A percentile compares a stretch with the other conserved stretches of the same genome.
These are phyloP conservation scores for Metacarcinus magister DNA, from an alignment of 2,888 invertebrate genomes.

Conservation along the genomic window DNA sequence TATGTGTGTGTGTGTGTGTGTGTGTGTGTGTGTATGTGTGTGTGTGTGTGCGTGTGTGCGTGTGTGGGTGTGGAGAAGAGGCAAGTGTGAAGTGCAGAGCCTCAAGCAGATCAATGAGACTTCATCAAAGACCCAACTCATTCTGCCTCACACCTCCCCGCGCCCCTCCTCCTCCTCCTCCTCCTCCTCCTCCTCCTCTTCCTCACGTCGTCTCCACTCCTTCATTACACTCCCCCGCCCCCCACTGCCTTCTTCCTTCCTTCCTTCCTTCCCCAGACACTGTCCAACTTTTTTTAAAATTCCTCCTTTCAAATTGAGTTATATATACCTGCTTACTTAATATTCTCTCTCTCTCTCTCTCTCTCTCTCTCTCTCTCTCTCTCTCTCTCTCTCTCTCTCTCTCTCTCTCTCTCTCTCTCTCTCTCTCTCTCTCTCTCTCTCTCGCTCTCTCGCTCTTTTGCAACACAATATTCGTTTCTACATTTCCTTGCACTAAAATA, in stretches of 20 bases:
- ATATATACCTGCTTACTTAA: too few relatives aligned
- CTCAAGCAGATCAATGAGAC: slow-evolving; percentile 12
- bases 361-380: slow-evolving; percentile 12
- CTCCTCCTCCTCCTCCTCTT: neutral
- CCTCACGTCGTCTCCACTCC: neutral
- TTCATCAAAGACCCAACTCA: neutral
- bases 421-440: neutral
- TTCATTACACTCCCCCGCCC: neutral
- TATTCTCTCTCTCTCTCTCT: neutral
- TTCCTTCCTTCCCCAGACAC: neutral
- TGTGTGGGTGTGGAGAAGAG: neutral
- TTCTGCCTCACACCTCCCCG: neutral
- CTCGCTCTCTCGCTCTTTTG: neutral
- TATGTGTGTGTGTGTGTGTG: neutral
- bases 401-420: neutral
- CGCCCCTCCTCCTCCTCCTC: neutral
- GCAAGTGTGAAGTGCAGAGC: neutral
- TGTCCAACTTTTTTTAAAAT: neutral
- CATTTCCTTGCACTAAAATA: neutral
- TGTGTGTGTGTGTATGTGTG: neutral
- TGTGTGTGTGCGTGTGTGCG: slow-evolving; percentile 31
- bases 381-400: slow-evolving; percentile 26
- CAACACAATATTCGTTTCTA: neutral
- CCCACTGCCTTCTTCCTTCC: neutral
- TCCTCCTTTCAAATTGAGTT: neutral